Base-by-base conservation (phyloP, 2,888 invertebrate genomes). In the Anarsia innoxiella region DNA sequence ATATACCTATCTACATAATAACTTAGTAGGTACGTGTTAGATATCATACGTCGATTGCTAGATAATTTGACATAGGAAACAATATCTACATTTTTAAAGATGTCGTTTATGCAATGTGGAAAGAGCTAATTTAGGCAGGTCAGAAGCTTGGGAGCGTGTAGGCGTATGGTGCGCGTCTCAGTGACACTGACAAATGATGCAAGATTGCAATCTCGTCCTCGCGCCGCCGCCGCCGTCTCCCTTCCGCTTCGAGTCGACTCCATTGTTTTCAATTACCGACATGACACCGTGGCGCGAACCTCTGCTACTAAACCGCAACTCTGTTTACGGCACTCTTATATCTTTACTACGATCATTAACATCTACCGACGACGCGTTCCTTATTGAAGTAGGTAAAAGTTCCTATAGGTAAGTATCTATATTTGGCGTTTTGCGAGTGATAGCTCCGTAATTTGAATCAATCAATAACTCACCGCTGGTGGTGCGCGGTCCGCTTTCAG, bases 161-260 rank as follows among this genome's bases (percentile, higher is more conserved):
- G 77, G 76, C 68, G 73, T 66, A 55, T 56, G 61, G 60, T 58
- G 61, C 59, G 62, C 68, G 65, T 62, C 70, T 63, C 59, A 56
- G 48, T 88, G 91, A 91, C 91, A 90, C 88, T 91, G 91, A 91
- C 90, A 90, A 91, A 91, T 91, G 90, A 89, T 83, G 76, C 80
- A 77, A 89, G 90, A 91, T 91, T 89, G 87, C 87, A 88, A 91
- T 91, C 91, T 89, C 83, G 84, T 86, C 82, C 79, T 79, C 76
- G 72, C 40, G 39, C 37, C 31, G n/a, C n/a, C n/a, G n/a, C n/a
- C n/a, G 51, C 54, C 55, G 52, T 61, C 70, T 63, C 76, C 77
- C 79, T 75, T 75, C 73, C 75, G 66, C 69, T 62, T 72, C 66
- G 59, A 60, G 62, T 63, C 66, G 59, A 66, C 75, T 77, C 82